A percentile compares a stretch with the other conserved stretches of the same genome.
Conservation (phyloP, 2,888 invertebrate species). For the Erebia aethiops region DNA sequence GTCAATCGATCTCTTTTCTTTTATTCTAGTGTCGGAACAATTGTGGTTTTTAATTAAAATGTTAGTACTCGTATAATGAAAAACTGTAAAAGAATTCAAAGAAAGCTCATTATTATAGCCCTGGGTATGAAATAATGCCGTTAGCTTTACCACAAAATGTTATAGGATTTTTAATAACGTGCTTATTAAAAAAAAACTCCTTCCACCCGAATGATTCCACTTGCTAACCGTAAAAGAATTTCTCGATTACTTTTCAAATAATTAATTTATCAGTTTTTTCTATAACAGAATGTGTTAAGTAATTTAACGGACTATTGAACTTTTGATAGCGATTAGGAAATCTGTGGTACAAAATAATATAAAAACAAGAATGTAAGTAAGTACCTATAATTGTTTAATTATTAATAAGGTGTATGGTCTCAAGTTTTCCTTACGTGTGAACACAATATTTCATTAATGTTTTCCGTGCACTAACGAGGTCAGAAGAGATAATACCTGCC, state of each 20-base stretch:
- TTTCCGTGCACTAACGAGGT: conserved; percentile 16
- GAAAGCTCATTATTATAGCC: conserved; percentile 27
- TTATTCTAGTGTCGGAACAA: conserved; percentile 20
- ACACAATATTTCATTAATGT: not conserved
- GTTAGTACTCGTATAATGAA: conserved; percentile 13
- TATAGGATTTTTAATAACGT: not conserved
- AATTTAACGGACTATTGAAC: too few relatives aligned
- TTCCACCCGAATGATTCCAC: not conserved
- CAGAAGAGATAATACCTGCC: conserved; percentile 5
- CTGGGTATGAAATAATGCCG: conserved; percentile 2
- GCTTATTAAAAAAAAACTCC: not conserved
- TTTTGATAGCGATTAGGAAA: too few relatives aligned
- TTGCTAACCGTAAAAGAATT: not conserved
- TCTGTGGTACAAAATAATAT: too few relatives aligned
- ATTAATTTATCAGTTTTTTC: not conserved
- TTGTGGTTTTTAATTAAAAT: conserved; percentile 32
- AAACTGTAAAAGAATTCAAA: conserved; percentile 20
- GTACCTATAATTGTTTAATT: too few relatives aligned
- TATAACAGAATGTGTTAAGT: too few relatives aligned
- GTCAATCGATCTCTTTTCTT: conserved; percentile 7
- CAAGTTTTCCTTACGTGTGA: not conserved
- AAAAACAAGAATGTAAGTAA: too few relatives aligned
- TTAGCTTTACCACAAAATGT: not conserved
- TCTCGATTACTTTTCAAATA: not conserved
- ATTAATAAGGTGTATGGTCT: too few relatives aligned